A percentile compares a stretch with the other conserved stretches of the same genome.
Conservation (phyloP, 2,888 invertebrate genomes). For the Dioctria rufipes region DNA sequence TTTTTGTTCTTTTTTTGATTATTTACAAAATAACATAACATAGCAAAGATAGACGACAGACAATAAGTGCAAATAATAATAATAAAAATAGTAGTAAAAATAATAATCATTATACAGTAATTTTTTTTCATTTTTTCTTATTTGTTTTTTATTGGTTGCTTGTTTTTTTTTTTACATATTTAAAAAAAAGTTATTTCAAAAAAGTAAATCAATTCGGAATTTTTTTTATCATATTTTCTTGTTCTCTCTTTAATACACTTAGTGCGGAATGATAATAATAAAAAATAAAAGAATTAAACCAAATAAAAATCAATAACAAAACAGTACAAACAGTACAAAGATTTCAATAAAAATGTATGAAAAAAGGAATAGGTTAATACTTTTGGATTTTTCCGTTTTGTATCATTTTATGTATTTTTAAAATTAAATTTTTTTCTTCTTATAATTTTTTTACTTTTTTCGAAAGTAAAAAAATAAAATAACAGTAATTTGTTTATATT, state of each 20-base stretch:
- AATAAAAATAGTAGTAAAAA: slow-evolving; percentile 32
- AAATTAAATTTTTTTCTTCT: slow-evolving; percentile 9
- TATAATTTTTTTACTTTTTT: slow-evolving; percentile 6
- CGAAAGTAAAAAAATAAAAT: neutral
- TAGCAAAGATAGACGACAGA: slow-evolving; percentile 50
- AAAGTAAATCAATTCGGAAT: slow-evolving; percentile 43
- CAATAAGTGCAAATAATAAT: slow-evolving; percentile 48
- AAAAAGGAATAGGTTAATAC: slow-evolving; percentile 46
- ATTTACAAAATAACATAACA: slow-evolving; percentile 54
- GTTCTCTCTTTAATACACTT: slow-evolving; percentile 42
- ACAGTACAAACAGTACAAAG: slow-evolving; percentile 17
- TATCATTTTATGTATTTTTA: slow-evolving; percentile 7
- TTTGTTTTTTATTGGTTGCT: neutral
- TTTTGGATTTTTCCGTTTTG: slow-evolving; percentile 46
- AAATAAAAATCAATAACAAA: slow-evolving; percentile 27
- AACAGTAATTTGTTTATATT: neutral
- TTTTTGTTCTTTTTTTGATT: neutral
- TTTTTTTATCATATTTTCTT: slow-evolving; percentile 22
- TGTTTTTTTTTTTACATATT: slow-evolving; percentile 28
- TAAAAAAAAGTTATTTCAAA: slow-evolving; percentile 11
- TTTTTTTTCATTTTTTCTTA: neutral
- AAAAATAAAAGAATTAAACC: neutral
- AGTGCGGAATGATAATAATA: slow-evolving; percentile 42
- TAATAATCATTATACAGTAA: slow-evolving; percentile 30
- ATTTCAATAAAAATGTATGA: slow-evolving; percentile 31